phyloP scores from a whole-genome alignment of 2,797 vertebrate species.

The Gallirallus australis region DNA sequence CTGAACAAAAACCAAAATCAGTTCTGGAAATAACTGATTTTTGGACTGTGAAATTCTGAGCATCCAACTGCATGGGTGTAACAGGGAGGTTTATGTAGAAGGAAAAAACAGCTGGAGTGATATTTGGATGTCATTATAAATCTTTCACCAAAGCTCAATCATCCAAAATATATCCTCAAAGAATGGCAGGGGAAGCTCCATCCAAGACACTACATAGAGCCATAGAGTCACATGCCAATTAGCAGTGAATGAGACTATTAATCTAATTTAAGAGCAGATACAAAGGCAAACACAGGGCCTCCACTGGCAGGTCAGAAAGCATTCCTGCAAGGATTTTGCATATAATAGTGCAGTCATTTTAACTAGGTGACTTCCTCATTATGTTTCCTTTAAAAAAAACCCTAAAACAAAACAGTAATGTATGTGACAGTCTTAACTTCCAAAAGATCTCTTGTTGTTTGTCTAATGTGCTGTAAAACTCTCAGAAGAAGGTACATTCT shows the following conservation, averaged over 20 bases:
- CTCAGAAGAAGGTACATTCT: neutral
- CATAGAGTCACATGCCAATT: neutral
- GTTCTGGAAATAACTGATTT: neutral
- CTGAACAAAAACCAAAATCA: neutral
- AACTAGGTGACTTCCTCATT: conserved; percentile 26
- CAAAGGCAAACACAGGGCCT: neutral
- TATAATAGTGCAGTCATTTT: neutral
- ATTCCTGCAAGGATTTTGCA: neutral
- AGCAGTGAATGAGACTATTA: neutral
- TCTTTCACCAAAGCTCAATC: neutral
- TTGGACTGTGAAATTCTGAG: neutral
- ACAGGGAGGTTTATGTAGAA: neutral
- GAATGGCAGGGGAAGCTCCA: neutral
- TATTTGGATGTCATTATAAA: neutral
- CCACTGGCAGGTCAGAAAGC: neutral
- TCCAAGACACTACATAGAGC: neutral
- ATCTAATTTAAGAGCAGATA: neutral
- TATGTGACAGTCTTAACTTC: neutral
- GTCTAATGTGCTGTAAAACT: neutral
- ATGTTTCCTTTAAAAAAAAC: neutral
- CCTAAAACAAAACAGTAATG: neutral
- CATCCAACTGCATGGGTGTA: neutral
- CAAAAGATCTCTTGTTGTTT: neutral
- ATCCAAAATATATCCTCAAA: neutral
- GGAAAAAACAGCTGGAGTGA: neutral